A percentile compares a stretch with the other conserved stretches of the same genome.
These are phyloP conservation scores for Parnassius orleans DNA, from an alignment of 2,888 invertebrate genomes.

Conservation along the genomic window DNA sequence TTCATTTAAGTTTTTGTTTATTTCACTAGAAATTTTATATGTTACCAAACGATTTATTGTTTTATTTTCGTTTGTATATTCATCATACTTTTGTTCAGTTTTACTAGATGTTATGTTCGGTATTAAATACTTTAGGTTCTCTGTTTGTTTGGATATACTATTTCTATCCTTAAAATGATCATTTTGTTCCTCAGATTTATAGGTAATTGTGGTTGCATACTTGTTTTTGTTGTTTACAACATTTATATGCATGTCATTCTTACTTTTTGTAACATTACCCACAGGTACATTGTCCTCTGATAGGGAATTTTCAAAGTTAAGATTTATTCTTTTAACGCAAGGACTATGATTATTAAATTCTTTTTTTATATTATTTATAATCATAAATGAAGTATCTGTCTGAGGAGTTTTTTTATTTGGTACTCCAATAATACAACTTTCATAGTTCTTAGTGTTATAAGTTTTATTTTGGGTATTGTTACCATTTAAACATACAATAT, in stretches of 20 bases:
- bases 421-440: not conserved
- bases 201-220: too few relatives aligned
- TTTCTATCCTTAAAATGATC: not conserved
- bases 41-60: not conserved
- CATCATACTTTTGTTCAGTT: not conserved
- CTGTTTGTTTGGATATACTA: not conserved
- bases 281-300: too few relatives aligned
- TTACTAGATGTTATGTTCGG: not conserved
- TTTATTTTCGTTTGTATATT: not conserved
- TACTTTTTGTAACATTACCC: too few relatives aligned
- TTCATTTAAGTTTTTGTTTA: slow-evolving; percentile 1
- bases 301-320: not conserved
- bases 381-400: not conserved
- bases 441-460: not conserved
- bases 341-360: not conserved
- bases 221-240: too few relatives aligned
- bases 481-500: not conserved
- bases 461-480: not conserved
- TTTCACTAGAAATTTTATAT: not conserved
- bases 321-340: not conserved
- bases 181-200: not conserved
- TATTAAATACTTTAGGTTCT: too few relatives aligned
- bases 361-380: not conserved
- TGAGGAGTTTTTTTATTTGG: not conserved
- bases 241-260: too few relatives aligned